phyloP scores from a whole-genome alignment of 1,140 invertebrate genomes.

The Paracyclopina nana region DNA sequence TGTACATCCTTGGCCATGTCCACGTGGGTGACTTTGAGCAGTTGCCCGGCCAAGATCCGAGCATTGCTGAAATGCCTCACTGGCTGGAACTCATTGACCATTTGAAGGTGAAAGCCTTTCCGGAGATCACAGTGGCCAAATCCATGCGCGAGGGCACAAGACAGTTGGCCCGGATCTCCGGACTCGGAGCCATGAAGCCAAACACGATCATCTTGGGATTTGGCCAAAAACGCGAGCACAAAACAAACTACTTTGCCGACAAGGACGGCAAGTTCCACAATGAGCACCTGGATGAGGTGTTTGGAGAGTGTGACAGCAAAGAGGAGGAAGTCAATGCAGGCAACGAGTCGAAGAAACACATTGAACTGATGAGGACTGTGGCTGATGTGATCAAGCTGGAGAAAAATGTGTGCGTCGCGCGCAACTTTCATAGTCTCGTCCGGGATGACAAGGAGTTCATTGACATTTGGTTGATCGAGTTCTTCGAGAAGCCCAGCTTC shows the following conservation, averaged over 20 bases:
- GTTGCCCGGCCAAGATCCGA: conserved; percentile 19
- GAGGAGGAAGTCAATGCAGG: neutral
- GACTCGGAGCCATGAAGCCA: conserved; percentile 95
- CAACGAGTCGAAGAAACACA: neutral
- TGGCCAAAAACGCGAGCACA: neutral
- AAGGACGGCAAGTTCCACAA: neutral
- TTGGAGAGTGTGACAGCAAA: neutral
- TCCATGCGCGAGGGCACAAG: conserved; percentile 70
- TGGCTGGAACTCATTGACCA: conserved; percentile 75
- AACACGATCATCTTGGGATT: conserved; percentile 73
- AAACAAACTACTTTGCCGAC: neutral
- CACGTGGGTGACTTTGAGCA: conserved; percentile 34
- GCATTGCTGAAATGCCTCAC: conserved; percentile 46
- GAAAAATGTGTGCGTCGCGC: conserved; percentile 81
- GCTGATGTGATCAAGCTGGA: conserved; percentile 66
- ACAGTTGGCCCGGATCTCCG: conserved; percentile 73
- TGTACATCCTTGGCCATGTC: conserved; percentile 85
- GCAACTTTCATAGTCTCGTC: conserved; percentile 69
- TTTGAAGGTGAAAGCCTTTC: conserved; percentile 85
- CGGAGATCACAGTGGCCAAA: conserved; percentile 72
- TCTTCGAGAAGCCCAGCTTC: conserved; percentile 51
- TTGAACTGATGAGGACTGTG: conserved; percentile 74
- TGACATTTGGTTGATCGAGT: conserved; percentile 90
- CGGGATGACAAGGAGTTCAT: conserved; percentile 44
- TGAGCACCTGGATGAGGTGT: neutral